These are phyloP conservation scores for Drosophila anomelani DNA, from an alignment of 2,888 invertebrate genomes.

Conservation along the genomic window DNA sequence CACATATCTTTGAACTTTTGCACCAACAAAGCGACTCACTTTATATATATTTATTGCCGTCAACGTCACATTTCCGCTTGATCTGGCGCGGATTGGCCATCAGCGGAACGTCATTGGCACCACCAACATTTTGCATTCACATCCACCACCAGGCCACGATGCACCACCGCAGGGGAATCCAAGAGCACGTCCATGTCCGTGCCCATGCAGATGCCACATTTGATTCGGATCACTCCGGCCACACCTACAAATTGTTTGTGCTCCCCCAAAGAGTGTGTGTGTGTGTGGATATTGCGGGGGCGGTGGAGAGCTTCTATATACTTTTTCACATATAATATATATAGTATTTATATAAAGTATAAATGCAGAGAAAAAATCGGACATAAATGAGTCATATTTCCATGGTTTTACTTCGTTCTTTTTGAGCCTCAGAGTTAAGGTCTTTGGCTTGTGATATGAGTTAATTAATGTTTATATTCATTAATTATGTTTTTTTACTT, in stretches of 20 bases:
- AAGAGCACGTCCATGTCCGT: conserved; percentile 40
- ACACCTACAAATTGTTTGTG: conserved; percentile 80
- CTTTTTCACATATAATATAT: conserved; percentile 4
- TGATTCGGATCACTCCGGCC: conserved; percentile 56
- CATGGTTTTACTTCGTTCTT: not conserved
- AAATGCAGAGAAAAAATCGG: not conserved
- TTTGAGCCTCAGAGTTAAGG: not conserved
- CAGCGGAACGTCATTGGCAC: conserved; percentile 59
- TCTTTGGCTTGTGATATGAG: not conserved
- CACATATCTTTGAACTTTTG: conserved; percentile 67
- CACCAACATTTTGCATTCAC: conserved; percentile 25
- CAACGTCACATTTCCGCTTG: conserved; percentile 81
- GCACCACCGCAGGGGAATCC: conserved; percentile 31
- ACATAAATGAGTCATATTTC: not conserved
- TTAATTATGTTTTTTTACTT: not conserved
- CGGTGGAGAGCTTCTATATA: conserved; percentile 16
- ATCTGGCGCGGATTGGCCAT: conserved; percentile 80
- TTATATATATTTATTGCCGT: conserved; percentile 63
- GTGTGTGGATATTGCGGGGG: conserved; percentile 26
- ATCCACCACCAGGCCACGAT: conserved; percentile 11
- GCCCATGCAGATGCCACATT: conserved; percentile 45
- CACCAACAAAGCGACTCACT: conserved; percentile 63
- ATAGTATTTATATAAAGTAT: not conserved
- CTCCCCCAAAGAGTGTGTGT: conserved; percentile 22
- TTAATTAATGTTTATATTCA: not conserved